Conservation (phyloP, 2,888 invertebrate species). For the Ptychoptera albimana region DNA sequence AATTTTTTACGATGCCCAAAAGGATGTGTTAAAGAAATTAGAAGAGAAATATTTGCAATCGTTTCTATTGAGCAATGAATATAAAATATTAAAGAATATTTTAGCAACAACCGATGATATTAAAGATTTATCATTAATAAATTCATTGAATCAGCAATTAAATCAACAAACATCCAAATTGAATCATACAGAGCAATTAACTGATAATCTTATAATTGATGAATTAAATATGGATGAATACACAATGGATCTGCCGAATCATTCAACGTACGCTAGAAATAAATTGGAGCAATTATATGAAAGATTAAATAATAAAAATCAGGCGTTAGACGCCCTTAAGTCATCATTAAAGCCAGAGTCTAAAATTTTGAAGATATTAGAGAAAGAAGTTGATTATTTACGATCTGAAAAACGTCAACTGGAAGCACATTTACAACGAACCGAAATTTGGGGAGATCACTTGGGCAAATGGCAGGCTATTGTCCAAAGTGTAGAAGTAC, state of each 20-base stretch:
- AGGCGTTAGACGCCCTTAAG: constrained; percentile 66
- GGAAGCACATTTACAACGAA: constrained; percentile 70
- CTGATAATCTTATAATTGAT: constrained; percentile 17
- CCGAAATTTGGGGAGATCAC: constrained; percentile 82
- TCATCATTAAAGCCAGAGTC: constrained; percentile 73
- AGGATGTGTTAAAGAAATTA: constrained; percentile 57
- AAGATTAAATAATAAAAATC: constrained; percentile 64
- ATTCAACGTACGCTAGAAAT: constrained; percentile 64
- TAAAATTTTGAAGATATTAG: constrained; percentile 59
- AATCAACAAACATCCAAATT: too few species aligned
- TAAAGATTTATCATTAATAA: constrained; percentile 26
- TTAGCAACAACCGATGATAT: constrained; percentile 25
- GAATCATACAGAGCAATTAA: constrained; percentile 15
- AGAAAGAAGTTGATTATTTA: constrained; percentile 70
- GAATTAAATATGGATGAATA: constrained; percentile 3
- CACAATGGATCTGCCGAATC: constrained; percentile 53
- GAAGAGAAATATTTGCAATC: constrained; percentile 81
- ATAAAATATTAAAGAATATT: constrained; percentile 40
- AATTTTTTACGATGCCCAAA: constrained; percentile 77
- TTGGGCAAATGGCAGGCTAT: constrained; percentile 76
- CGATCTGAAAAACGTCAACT: constrained; percentile 64
- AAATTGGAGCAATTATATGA: constrained; percentile 74
- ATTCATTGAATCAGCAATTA: too few species aligned
- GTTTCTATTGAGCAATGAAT: constrained; percentile 74
- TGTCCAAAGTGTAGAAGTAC: constrained; percentile 62